Base-by-base conservation (phyloP, 1,140 invertebrate genomes). In the Plectrocnemia conspersa region DNA sequence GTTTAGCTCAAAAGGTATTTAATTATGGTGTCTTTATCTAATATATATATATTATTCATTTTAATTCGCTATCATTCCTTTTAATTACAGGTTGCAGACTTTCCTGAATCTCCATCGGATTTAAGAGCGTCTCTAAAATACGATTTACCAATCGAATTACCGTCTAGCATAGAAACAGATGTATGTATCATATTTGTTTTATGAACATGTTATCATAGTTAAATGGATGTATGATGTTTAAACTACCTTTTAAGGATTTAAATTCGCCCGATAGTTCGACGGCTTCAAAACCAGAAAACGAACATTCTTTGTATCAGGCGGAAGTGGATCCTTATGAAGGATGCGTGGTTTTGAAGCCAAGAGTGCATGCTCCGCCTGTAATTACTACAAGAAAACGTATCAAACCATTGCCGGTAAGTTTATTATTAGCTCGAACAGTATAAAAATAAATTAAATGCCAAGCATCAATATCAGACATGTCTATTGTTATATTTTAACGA, bases 231-330 rank as follows among this genome's bases (percentile, higher is more conserved):
- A 4, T 16, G 11, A 24, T 23, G 15, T 16, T 16, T 18, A 40
- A 6, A 25, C 13, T 9, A 11, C 22, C 10, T 29, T 33, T 48
- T 21, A 5, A 10, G 9, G 23, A 22, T 21, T 18, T 21, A 40
- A 21, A 6, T 52, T 57, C 55, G 2, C 52, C 59, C 4, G 59
- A 61, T 42, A 61, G 59, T 45, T 61, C 59, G 41, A 47, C 52
- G 11, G 36, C 42, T 19, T 50, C 49, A 24, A 29, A 27, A 40
- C 35, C 52, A 21, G 56, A 58, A 18, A 56, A 58, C 11, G 56
- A 58, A 40, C 41, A 50, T 11, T 62, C 60, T 5, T 48, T 62
- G 15, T 62, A 62, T 33, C 48, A 42, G 25, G 46, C 60, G 6
- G 56, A 59, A 47, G 52, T 56, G 11, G 60, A 62, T 40, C 56